Conservation (phyloP, 2,888 invertebrate species). For the Tridacna gigas region DNA sequence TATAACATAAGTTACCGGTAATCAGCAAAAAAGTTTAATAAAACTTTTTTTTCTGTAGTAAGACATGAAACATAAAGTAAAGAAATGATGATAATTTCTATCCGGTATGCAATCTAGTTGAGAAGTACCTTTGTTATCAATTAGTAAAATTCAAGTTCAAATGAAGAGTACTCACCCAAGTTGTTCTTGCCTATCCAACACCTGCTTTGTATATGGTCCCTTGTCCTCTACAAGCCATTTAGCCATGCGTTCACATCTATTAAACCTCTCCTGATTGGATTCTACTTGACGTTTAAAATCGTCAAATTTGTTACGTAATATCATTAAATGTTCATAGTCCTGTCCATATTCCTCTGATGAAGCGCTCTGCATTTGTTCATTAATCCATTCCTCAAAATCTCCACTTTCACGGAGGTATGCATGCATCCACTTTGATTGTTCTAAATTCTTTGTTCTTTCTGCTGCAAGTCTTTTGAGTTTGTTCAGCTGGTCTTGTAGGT, state of each 20-base stretch:
- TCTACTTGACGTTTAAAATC: constrained; percentile 92
- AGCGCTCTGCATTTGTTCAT: constrained; percentile 94
- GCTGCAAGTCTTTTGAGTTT: constrained; percentile 92
- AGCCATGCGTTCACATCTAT: constrained; percentile 87
- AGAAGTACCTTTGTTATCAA: too few relatives aligned
- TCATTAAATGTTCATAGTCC: constrained; percentile 95
- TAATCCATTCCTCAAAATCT: constrained; percentile 97
- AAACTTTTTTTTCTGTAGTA: too few relatives aligned
- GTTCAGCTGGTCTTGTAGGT: constrained; percentile 87
- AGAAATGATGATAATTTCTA: too few relatives aligned
- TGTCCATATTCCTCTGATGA: constrained; percentile 98
- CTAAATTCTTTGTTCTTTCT: constrained; percentile 92
- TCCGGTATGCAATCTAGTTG: too few relatives aligned
- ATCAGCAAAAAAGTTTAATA: too few relatives aligned
- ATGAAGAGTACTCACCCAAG: constrained; percentile 88
- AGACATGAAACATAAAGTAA: too few relatives aligned
- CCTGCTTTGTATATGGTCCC: constrained; percentile 93
- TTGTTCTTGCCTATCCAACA: constrained; percentile 94
- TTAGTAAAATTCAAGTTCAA: too few relatives aligned
- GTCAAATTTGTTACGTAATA: constrained; percentile 94
- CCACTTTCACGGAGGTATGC: constrained; percentile 87
- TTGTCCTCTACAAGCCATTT: constrained; percentile 88
- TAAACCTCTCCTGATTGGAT: constrained; percentile 94
- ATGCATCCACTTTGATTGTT: constrained; percentile 94
- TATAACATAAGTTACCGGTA: too few relatives aligned